These are phyloP conservation scores for Trimorus sp. DNA, from an alignment of 2,888 invertebrate species.

Conservation along the genomic window DNA sequence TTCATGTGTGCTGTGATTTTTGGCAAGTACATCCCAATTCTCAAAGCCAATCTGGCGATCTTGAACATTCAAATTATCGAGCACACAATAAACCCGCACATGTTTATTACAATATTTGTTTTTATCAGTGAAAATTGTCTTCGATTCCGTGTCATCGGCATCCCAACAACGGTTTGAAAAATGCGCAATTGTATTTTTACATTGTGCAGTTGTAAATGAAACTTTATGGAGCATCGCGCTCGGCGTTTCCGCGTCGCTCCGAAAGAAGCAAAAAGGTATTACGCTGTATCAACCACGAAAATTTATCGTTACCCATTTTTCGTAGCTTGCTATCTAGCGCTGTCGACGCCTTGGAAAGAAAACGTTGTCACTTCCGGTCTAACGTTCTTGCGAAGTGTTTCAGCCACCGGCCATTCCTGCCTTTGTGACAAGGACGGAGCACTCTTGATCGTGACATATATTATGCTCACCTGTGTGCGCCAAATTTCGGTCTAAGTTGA, in stretches of 20 bases:
- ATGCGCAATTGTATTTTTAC: conserved; percentile 50
- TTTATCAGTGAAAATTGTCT: conserved; percentile 24
- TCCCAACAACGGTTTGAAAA: conserved; percentile 31
- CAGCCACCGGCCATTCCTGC: conserved; percentile 30
- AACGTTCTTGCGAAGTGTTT: conserved; percentile 44
- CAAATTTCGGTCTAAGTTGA: conserved; percentile 12
- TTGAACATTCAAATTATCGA: conserved; percentile 26
- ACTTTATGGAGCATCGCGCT: conserved; percentile 45
- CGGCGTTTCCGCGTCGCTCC: conserved; percentile 34
- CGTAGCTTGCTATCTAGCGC: conserved; percentile 45
- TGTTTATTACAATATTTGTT: conserved; percentile 27
- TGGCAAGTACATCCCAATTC: conserved; percentile 10
- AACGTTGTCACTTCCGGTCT: conserved; percentile 42
- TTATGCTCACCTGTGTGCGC: conserved; percentile 15
- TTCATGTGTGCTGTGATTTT: conserved; percentile 14
- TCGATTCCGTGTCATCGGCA: conserved; percentile 22
- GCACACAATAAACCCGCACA: not conserved
- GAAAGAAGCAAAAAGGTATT: conserved; percentile 53
- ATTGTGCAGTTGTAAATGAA: conserved; percentile 47
- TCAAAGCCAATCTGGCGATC: conserved; percentile 5
- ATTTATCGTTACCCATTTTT: conserved; percentile 56
- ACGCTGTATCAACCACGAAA: conserved; percentile 54
- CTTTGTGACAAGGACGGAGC: conserved; percentile 21
- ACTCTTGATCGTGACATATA: conserved; percentile 22
- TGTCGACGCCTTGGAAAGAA: conserved; percentile 40